Base-by-base conservation (phyloP, 2,113 vertebrate genomes). In the Engystomops pustulosus region DNA sequence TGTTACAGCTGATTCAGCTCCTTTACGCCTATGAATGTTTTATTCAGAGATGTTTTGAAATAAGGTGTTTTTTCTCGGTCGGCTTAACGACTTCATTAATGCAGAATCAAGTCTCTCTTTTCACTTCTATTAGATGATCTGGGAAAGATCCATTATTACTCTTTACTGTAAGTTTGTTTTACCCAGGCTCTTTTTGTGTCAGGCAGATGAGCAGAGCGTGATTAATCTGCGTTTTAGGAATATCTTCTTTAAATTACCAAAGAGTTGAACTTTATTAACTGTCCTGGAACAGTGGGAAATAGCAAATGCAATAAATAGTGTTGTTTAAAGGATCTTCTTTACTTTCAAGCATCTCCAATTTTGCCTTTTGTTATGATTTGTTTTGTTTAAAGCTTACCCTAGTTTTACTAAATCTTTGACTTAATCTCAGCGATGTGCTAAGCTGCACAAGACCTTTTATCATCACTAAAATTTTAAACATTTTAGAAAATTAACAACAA, bases 1-100 rank as follows among this genome's bases (percentile, higher is more conserved):
- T 81, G 65, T 70, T 67, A 75, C 3, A 67, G 55, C 55, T 76
- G 27, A 76, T 76, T 76, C 71, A 76, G 81, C 81, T 65, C 45
- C 27, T 62, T 83, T 47, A 17, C 18, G 5, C 27, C 58, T 65
- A 67, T n/a, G 25, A 75, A 74, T 65, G 55, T 75, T 76, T 75
- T 51, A 83, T 65, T 76, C 65, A 60, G 27, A 83, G 51, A 83
- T 69, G 38, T 44, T 75, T 74, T 75, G 23, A 60, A 53, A 81
- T 72, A 81, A 76, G 71, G 53, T 49, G 25, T 36, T 62, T 44
- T n/a, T 47, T 74, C 81, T 74, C 2, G 45, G 4, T 4, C 8
- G 6, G 49, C 23, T 58, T 49, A 70, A 81, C 62, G 38, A 78
- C 53, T 41, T 55, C 55, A 53, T 77, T 77, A 55, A 58, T 58